Base-by-base conservation (phyloP, 2,888 invertebrate genomes). In the Coronaproctus castanopsis region DNA sequence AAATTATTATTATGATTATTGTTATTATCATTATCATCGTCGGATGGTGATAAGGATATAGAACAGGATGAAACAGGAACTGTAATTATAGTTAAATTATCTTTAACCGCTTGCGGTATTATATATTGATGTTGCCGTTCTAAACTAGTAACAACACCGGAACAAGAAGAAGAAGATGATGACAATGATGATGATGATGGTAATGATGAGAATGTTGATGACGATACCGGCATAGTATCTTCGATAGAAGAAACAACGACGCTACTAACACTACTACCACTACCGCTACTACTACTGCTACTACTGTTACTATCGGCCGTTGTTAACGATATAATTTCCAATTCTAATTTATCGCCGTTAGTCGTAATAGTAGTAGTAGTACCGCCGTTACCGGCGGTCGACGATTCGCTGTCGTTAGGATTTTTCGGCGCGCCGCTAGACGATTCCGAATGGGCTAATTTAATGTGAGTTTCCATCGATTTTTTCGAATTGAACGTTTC, bases 401-500 rank as follows among this genome's bases (percentile, higher is more conserved):
- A 66, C 1, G 65, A 64, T 53, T 67, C 68, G 20, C 63, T 64
- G 48, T 64, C 62, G 20, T 61, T 63, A 10, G 58, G 57, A n/a
- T 61, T 57, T 23, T 52, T 57, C n/a, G 78, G 75, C 24, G 77
- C 73, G 66, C 71, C 72, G 14, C 14, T 36, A 2, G 66, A 63
- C 2, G 71, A 70, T 61, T 82, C 81, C 50, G 83, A 80, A 68
- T 85, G 85, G 1, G 80, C 81, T 49, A 58, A 19, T 69, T 84
- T 84, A 59, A 90, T 89, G 71, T 91, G 90, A 19, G 85, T 80
- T 70, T 90, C 90, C 85, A 91, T 87, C 65, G 84, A 83, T 70
- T 90, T 90, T 72, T 90, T 90, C 23, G 86, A 89, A 67, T 83
- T 87, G 69, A 91, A 91, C 0, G 89, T 90, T 67, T 87, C 86